These are phyloP conservation scores for Rafetus swinhoei DNA, from an alignment of 2,113 vertebrate species.

Conservation along the genomic window DNA sequence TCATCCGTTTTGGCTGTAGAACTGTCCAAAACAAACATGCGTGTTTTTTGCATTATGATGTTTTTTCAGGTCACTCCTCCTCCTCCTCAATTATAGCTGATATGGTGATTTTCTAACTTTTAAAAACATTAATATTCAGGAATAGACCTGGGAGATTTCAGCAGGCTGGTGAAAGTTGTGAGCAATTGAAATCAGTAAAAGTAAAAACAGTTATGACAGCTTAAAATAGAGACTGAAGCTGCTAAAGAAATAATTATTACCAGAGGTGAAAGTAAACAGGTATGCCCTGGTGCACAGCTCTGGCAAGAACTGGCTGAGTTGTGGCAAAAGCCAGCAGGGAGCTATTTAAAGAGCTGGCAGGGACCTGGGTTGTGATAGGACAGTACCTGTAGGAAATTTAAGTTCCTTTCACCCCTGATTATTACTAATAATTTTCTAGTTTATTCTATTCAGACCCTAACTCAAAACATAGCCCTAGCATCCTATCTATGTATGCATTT, in stretches of 20 bases:
- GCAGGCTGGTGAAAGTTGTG: constrained; percentile 10
- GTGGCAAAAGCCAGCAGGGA: too few relatives aligned
- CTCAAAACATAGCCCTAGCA: not conserved
- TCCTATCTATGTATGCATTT: not conserved
- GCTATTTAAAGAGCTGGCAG: too few relatives aligned
- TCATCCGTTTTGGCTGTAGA: constrained; percentile 60
- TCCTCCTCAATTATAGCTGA: constrained; percentile 24
- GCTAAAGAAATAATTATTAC: not conserved
- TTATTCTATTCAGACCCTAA: not conserved
- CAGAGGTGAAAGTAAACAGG: too few relatives aligned
- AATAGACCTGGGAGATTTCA: constrained; percentile 26
- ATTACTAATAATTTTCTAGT: constrained; percentile 7
- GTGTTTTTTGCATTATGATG: constrained; percentile 42
- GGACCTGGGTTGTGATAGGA: too few relatives aligned
- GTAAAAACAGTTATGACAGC: not conserved
- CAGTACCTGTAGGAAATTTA: too few relatives aligned
- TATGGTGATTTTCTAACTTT: constrained; percentile 46
- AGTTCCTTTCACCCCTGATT: not conserved
- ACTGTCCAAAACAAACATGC: constrained; percentile 63
- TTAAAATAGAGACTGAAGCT: constrained; percentile 18
- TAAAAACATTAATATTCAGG: constrained; percentile 33
- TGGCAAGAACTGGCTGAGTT: too few relatives aligned
- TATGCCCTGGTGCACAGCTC: too few relatives aligned
- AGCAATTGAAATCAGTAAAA: constrained; percentile 9
- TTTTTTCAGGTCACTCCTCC: constrained; percentile 30